These are phyloP conservation scores for Erpetoichthys calabaricus DNA, from an alignment of 2,797 vertebrate species.

Conservation along the genomic window DNA sequence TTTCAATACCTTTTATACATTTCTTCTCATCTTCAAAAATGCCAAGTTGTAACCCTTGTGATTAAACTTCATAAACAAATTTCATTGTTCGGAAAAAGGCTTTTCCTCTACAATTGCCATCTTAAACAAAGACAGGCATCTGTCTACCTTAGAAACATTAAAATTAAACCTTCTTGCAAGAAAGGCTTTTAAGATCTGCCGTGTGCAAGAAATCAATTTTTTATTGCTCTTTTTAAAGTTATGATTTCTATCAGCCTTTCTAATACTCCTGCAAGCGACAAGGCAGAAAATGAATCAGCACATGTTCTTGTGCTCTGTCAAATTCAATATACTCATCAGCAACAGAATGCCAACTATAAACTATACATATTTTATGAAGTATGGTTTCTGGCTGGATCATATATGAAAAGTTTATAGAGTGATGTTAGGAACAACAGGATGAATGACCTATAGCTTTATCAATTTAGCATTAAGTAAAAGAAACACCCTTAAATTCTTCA, in stretches of 20 bases:
- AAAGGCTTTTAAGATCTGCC: constrained; percentile 17
- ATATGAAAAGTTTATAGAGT: constrained; percentile 10
- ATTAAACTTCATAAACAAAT: too few relatives aligned
- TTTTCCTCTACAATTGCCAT: too few relatives aligned
- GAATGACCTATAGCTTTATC: not conserved
- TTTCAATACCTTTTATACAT: too few relatives aligned
- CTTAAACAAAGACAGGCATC: not conserved
- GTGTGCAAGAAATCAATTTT: constrained; percentile 10
- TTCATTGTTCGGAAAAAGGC: too few relatives aligned
- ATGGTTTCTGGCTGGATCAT: constrained; percentile 1
- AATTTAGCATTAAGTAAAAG: not conserved
- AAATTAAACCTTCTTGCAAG: constrained; percentile 1
- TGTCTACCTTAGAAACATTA: not conserved
- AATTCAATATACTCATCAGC: constrained; percentile 7
- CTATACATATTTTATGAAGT: constrained; percentile 7
- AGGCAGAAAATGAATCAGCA: constrained; percentile 8
- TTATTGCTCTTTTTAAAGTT: constrained; percentile 13
- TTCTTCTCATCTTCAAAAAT: too few relatives aligned
- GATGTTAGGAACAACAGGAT: constrained; percentile 6
- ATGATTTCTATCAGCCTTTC: constrained; percentile 11
- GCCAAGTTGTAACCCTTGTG: too few relatives aligned
- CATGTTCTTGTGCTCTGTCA: constrained; percentile 4
- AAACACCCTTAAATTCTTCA: not conserved
- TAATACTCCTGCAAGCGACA: constrained; percentile 2
- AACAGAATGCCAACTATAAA: constrained; percentile 4